phyloP scores from a whole-genome alignment of 2,797 vertebrate species.

The Phylloscopus collybita region DNA sequence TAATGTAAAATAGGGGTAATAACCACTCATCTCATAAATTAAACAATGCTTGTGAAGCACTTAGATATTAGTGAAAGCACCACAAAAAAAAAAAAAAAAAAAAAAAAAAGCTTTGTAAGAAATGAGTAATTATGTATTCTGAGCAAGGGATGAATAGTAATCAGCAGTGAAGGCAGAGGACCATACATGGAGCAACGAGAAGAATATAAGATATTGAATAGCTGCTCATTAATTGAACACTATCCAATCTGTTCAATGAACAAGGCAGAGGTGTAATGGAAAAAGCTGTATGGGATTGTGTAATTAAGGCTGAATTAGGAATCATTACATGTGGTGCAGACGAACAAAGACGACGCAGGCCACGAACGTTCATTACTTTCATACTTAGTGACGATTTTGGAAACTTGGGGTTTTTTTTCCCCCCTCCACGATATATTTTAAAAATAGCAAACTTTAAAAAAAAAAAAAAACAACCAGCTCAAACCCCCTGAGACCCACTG shows the following conservation, averaged over 20 bases:
- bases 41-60: conserved; percentile 34
- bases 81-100: conserved; percentile 33
- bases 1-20: neutral
- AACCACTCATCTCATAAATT: conserved; percentile 2
- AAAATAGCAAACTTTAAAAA: neutral
- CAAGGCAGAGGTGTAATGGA: conserved; percentile 26
- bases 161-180: conserved; percentile 36
- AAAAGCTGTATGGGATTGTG: conserved; percentile 1
- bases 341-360: neutral
- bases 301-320: conserved; percentile 45
- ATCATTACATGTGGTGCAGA: neutral
- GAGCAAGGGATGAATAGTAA: conserved; percentile 39
- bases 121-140: conserved; percentile 42
- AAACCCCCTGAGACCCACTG: neutral
- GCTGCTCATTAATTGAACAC: conserved; percentile 35
- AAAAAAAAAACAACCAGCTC: neutral
- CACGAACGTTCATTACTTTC: neutral
- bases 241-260: conserved; percentile 44
- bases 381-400: neutral
- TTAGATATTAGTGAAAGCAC: conserved; percentile 2
- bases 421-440: neutral
- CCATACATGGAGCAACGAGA: neutral
- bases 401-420: neutral
- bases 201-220: conserved; percentile 44
- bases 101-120: conserved; percentile 36